A percentile compares a stretch with the other conserved stretches of the same genome.
phyloP scores from a whole-genome alignment of 2,888 invertebrate genomes.

The Mechanitis mazaeus region DNA sequence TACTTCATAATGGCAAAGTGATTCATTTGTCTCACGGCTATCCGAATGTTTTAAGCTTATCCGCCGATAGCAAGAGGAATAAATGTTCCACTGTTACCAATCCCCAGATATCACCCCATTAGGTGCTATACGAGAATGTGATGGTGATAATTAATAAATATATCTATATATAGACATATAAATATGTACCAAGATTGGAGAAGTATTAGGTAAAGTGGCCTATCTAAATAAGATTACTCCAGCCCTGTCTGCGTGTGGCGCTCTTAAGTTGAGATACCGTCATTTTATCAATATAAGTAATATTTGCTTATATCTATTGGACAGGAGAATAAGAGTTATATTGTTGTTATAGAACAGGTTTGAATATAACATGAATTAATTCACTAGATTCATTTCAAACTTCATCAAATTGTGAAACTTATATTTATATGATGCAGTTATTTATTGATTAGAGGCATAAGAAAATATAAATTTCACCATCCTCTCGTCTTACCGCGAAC shows the following conservation, averaged over 20 bases:
- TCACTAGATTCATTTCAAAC: too few relatives aligned
- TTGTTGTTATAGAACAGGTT: too few relatives aligned
- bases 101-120: slow-evolving; percentile 40
- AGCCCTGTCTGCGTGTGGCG: slow-evolving; percentile 9
- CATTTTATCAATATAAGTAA: neutral
- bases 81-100: slow-evolving; percentile 46
- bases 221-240: slow-evolving; percentile 6
- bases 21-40: slow-evolving; percentile 57
- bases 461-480: too few relatives aligned
- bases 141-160: slow-evolving; percentile 33
- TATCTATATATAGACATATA: slow-evolving; percentile 14
- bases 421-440: too few relatives aligned
- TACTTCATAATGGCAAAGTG: slow-evolving; percentile 51
- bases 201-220: slow-evolving; percentile 3
- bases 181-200: slow-evolving; percentile 1
- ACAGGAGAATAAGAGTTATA: neutral
- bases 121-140: slow-evolving; percentile 31
- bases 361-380: too few relatives aligned
- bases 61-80: slow-evolving; percentile 50
- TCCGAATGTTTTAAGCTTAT: slow-evolving; percentile 61
- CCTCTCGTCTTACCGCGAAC: too few relatives aligned
- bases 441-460: too few relatives aligned
- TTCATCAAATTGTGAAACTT: too few relatives aligned
- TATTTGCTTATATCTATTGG: slow-evolving; percentile 4
- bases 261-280: neutral